Evolutionary conservation across 2,888 invertebrate species (phyloP).

Genomic region (Parochlus steinenii): DNA sequence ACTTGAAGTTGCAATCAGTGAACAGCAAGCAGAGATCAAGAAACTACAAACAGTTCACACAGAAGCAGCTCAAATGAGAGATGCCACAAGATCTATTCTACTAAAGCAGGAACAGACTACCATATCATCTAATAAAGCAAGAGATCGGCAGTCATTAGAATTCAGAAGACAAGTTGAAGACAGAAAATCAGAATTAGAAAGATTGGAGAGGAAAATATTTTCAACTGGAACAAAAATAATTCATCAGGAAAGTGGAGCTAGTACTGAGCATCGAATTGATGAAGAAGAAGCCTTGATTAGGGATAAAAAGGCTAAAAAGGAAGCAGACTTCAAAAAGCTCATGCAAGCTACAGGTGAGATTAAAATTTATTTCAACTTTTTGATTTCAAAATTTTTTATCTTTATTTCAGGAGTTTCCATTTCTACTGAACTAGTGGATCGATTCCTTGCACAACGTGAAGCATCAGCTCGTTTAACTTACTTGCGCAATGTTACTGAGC

Average conservation of each 20-base stretch:
- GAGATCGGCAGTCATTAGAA: conserved; percentile 44
- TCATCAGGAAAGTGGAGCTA: conserved; percentile 36
- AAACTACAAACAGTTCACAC: conserved; percentile 58
- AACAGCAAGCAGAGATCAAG: conserved; percentile 57
- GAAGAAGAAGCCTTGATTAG: conserved; percentile 28
- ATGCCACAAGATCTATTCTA: conserved; percentile 49
- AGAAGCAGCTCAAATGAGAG: conserved; percentile 55
- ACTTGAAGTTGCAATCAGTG: conserved; percentile 46
- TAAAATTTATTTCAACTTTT: not conserved
- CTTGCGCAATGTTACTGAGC: conserved; percentile 52
- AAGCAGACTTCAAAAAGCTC: conserved; percentile 51
- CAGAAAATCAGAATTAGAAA: conserved; percentile 53
- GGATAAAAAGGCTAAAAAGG: conserved; percentile 32
- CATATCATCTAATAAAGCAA: conserved; percentile 44
- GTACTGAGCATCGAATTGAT: conserved; percentile 2
- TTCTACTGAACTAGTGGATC: conserved; percentile 54
- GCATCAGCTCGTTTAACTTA: conserved; percentile 53
- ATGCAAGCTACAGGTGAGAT: conserved; percentile 60
- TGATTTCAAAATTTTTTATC: conserved; percentile 19
- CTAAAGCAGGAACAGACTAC: conserved; percentile 53
- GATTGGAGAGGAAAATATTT: conserved; percentile 59
- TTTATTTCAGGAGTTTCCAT: conserved; percentile 63
- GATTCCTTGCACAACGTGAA: conserved; percentile 55
- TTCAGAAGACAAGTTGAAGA: conserved; percentile 54
- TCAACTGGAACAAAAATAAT: conserved; percentile 34